Evolutionary conservation across 2,888 invertebrate species (phyloP).

Genomic region (Heliconius cydno): DNA sequence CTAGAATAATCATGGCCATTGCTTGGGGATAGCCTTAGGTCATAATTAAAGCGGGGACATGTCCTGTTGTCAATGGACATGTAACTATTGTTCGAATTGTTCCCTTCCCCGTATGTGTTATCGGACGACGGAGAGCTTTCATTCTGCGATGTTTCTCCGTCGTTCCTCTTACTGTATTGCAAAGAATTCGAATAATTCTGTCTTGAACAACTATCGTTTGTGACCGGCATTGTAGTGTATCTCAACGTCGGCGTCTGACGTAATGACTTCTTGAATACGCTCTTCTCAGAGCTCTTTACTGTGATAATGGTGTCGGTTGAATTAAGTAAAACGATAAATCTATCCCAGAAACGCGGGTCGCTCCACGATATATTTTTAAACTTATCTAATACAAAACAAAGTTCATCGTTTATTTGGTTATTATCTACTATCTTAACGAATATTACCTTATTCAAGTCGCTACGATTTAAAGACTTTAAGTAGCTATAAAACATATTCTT

Average conservation of each 20-base stretch:
- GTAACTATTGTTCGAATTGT: constrained; percentile 87
- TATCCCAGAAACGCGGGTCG: constrained; percentile 93
- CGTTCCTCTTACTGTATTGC: constrained; percentile 76
- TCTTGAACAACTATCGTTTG: constrained; percentile 82
- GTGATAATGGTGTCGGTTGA: constrained; percentile 84
- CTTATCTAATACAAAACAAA: constrained; percentile 77
- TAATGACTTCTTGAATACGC: constrained; percentile 81
- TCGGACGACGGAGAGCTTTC: constrained; percentile 83
- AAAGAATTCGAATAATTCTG: constrained; percentile 81
- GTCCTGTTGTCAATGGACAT: constrained; percentile 85
- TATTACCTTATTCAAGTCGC: constrained; percentile 77
- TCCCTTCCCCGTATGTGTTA: constrained; percentile 86
- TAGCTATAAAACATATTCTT: constrained; percentile 80
- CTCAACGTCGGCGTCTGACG: constrained; percentile 77
- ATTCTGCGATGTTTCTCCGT: constrained; percentile 81
- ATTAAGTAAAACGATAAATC: constrained; percentile 90
- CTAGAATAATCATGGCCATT: constrained; percentile 82
- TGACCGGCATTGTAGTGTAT: constrained; percentile 83
- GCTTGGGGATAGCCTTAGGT: constrained; percentile 80
- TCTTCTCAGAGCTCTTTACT: constrained; percentile 73
- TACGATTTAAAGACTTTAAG: constrained; percentile 76
- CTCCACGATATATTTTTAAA: constrained; percentile 88
- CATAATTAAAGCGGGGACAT: constrained; percentile 83
- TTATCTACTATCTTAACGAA: constrained; percentile 77
- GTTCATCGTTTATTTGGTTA: constrained; percentile 77